These are phyloP conservation scores for Callyntrura sp. DNA, from an alignment of 2,888 invertebrate species.

Conservation along the genomic window DNA sequence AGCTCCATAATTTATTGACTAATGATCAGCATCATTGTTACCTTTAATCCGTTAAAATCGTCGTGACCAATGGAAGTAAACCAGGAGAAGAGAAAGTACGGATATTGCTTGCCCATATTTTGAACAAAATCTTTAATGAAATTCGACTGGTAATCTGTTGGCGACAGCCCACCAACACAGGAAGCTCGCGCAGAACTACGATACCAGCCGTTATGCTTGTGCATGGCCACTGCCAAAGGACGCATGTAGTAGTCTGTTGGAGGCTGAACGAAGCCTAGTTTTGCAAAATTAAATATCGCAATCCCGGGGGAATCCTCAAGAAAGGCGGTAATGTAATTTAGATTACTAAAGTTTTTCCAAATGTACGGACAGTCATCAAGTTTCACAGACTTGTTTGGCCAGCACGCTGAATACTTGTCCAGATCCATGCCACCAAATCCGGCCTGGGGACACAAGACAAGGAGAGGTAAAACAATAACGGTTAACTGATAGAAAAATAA, in stretches of 20 bases:
- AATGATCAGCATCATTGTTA: too few species aligned
- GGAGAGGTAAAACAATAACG: neutral
- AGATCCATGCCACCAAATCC: constrained; percentile 87
- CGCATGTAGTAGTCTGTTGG: constrained; percentile 94
- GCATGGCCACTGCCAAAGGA: constrained; percentile 90
- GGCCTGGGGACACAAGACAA: constrained; percentile 85
- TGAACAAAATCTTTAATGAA: constrained; percentile 78
- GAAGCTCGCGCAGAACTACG: constrained; percentile 46
- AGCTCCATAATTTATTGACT: neutral
- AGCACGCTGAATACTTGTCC: constrained; percentile 82
- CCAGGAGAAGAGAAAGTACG: constrained; percentile 83
- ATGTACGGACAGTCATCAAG: constrained; percentile 91
- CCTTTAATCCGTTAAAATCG: constrained; percentile 84
- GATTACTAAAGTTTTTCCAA: constrained; percentile 91
- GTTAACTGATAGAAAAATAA: neutral
- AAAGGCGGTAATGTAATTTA: constrained; percentile 92
- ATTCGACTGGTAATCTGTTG: constrained; percentile 80
- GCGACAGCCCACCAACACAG: constrained; percentile 79
- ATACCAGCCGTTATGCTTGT: constrained; percentile 73
- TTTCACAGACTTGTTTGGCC: constrained; percentile 85
- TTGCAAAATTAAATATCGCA: constrained; percentile 92
- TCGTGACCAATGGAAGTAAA: constrained; percentile 84
- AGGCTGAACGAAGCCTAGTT: constrained; percentile 89
- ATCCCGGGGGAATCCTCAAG: constrained; percentile 91
- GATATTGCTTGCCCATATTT: constrained; percentile 74